Percentiles rank a stretch among this genome's conserved stretches.
These are phyloP conservation scores for Lacerta bilineata DNA, from an alignment of 2,797 vertebrate species.

Conservation along the genomic window DNA sequence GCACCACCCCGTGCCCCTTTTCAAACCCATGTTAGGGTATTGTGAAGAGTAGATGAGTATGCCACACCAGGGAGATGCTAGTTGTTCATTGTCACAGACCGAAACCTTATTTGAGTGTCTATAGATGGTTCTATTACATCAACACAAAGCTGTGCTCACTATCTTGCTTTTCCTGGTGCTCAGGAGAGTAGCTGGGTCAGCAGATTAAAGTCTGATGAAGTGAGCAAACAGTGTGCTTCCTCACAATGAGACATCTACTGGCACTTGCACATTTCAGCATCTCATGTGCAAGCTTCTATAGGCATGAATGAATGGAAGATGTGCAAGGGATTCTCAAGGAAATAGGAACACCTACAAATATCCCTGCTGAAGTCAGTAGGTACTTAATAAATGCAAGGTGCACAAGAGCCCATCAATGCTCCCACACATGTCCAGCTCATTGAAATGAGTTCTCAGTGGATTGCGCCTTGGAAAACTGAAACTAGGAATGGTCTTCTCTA, in stretches of 20 bases:
- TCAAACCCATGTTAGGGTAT: background rate
- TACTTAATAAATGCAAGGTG: background rate
- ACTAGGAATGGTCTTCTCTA: slow-evolving; percentile 49
- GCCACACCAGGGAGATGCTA: background rate
- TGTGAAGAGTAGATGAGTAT: background rate
- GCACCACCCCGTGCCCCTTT: too few relatives aligned
- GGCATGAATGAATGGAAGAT: background rate
- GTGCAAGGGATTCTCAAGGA: background rate
- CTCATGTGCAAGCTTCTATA: background rate
- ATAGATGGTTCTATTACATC: too few relatives aligned
- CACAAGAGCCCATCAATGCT: too few relatives aligned
- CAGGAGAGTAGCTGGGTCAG: background rate
- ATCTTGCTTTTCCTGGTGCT: background rate
- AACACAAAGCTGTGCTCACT: background rate
- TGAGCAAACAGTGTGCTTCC: background rate
- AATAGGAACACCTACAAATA: background rate
- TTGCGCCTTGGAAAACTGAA: slow-evolving; percentile 14
- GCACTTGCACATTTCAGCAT: background rate
- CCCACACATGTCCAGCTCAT: background rate
- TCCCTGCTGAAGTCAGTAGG: background rate
- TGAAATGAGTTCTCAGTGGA: background rate
- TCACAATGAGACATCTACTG: background rate
- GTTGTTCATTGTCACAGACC: background rate
- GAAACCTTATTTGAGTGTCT: background rate
- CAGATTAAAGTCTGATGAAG: background rate